phyloP scores from a whole-genome alignment of 37 sponge, comb jelly and placozoan genomes.

The Beroe forskalii region DNA sequence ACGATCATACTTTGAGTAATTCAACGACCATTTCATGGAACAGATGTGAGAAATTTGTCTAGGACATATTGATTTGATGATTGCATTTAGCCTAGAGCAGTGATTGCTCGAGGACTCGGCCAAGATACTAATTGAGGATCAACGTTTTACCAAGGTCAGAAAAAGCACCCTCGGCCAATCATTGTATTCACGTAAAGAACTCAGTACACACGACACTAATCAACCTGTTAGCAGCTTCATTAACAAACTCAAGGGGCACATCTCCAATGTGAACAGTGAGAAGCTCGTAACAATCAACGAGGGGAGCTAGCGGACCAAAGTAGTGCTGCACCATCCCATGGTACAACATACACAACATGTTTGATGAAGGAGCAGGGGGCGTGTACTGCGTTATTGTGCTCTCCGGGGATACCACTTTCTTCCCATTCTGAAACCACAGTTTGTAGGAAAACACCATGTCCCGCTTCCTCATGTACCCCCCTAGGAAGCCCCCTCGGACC shows the following conservation, averaged over 20 bases:
- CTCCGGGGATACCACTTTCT: neutral
- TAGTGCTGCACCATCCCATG: slow-evolving; percentile 22
- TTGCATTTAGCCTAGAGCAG: no score
- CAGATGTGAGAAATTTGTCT: no score
- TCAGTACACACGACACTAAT: slow-evolving; percentile 3
- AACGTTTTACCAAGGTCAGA: no score
- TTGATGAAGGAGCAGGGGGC: neutral
- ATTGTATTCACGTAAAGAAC: neutral
- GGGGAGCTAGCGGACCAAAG: slow-evolving; percentile 2
- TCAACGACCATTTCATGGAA: no score
- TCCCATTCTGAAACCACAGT: slow-evolving; percentile 5
- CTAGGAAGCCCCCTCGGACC: slow-evolving; percentile 29
- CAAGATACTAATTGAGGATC: no score
- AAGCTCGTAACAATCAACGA: slow-evolving; percentile 32
- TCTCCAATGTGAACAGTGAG: slow-evolving; percentile 51
- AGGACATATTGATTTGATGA: no score
- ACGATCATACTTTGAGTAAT: no score
- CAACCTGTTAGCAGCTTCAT: neutral
- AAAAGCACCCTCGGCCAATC: no score
- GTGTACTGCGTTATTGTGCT: neutral
- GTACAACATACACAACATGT: slow-evolving; percentile 23
- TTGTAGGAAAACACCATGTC: slow-evolving; percentile 14
- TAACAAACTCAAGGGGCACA: slow-evolving; percentile 20
- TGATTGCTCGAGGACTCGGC: no score
- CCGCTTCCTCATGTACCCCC: slow-evolving; percentile 2